Percentiles rank a stretch among this genome's conserved stretches.
Conservation (phyloP, 2,888 invertebrate genomes). For the Apantesis nais region DNA sequence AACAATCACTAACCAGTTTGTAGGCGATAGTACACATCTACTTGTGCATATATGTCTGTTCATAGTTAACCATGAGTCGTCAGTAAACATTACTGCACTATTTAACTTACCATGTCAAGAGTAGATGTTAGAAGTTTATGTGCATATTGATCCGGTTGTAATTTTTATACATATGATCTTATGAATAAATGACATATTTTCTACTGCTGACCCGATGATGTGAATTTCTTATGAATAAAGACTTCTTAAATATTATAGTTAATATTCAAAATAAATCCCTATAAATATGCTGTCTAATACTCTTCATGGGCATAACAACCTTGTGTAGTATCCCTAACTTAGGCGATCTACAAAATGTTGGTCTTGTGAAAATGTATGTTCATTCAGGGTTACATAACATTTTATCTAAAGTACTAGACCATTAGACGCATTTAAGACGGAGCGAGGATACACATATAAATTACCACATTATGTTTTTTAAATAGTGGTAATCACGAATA, state of each 20-base stretch:
- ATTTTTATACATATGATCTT: constrained; percentile 11
- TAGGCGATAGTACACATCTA: constrained; percentile 5
- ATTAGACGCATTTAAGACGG: too few relatives aligned
- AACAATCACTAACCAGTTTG: neutral
- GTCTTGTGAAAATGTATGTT: too few relatives aligned
- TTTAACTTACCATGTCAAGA: constrained; percentile 40
- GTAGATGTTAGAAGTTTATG: constrained; percentile 40
- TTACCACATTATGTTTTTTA: too few relatives aligned
- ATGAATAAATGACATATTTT: constrained; percentile 2
- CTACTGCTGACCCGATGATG: neutral
- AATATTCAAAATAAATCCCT: neutral
- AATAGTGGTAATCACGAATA: too few relatives aligned
- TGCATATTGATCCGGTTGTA: constrained; percentile 25
- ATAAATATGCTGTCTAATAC: too few relatives aligned
- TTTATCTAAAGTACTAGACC: too few relatives aligned
- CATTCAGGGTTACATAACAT: too few relatives aligned
- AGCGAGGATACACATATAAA: too few relatives aligned
- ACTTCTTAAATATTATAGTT: neutral
- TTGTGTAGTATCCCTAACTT: too few relatives aligned
- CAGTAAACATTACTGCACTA: constrained; percentile 43
- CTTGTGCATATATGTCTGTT: constrained; percentile 25
- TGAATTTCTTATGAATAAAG: neutral
- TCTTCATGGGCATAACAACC: too few relatives aligned
- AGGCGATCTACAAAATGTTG: too few relatives aligned
- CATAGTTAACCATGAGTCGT: constrained; percentile 33